Evolutionary conservation across 2,797 vertebrate genomes (phyloP).

Genomic region (Alcedo atthis): DNA sequence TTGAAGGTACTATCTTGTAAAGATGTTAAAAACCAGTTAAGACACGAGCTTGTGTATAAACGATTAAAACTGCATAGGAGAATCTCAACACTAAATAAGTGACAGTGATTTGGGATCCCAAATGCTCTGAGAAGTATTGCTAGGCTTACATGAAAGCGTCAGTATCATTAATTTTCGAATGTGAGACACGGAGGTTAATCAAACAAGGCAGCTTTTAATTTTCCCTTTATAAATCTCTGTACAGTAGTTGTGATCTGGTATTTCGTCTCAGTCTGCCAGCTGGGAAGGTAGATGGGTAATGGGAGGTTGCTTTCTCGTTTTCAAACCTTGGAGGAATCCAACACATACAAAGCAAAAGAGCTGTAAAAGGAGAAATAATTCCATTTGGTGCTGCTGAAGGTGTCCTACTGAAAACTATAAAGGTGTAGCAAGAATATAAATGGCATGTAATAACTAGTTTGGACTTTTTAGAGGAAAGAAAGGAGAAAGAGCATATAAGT

Average conservation of each 20-base stretch:
- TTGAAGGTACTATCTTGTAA: background rate
- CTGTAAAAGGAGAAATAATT: background rate
- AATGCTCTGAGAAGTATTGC: background rate
- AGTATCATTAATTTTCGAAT: slow-evolving; percentile 44
- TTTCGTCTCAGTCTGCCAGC: background rate
- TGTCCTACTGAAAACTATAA: background rate
- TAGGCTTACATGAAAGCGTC: background rate
- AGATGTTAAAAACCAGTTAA: background rate
- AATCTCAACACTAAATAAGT: background rate
- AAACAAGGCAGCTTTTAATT: slow-evolving; percentile 34
- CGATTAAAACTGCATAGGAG: background rate
- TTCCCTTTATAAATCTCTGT: background rate
- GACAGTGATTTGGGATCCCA: background rate
- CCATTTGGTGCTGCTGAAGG: background rate
- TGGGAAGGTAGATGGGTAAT: background rate
- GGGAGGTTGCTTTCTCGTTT: background rate
- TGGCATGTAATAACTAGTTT: background rate
- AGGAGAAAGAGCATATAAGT: background rate
- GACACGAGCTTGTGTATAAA: background rate
- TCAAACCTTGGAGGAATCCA: background rate
- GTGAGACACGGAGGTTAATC: slow-evolving; percentile 34
- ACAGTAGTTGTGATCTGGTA: background rate
- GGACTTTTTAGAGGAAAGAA: background rate
- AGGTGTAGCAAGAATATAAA: background rate
- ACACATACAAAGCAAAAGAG: background rate